These are phyloP conservation scores for Patella depressa DNA, from an alignment of 2,888 invertebrate genomes.

Conservation along the genomic window DNA sequence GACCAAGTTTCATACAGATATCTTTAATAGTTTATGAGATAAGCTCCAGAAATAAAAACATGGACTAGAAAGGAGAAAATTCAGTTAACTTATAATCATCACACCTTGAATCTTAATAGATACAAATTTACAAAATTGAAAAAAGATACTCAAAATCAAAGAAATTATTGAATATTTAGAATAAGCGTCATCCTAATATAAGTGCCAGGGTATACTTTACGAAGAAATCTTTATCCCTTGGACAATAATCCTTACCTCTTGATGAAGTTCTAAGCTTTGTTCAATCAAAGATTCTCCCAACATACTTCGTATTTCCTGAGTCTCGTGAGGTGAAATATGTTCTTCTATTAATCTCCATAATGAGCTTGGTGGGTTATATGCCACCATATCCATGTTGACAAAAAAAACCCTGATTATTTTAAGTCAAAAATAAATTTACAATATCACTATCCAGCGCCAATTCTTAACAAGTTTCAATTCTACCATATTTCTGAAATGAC, in stretches of 20 bases:
- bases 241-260: constrained; percentile 55
- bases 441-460: too few species aligned
- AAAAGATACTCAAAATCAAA: neutral
- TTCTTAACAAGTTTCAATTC: too few species aligned
- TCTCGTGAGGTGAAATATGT: constrained; percentile 61
- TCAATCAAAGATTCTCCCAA: constrained; percentile 67
- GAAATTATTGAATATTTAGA: neutral
- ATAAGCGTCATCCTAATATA: too few species aligned
- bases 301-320: constrained; percentile 65
- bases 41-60: too few species aligned
- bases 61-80: too few species aligned
- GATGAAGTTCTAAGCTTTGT: constrained; percentile 66
- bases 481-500: too few species aligned
- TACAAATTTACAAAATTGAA: neutral
- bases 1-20: too few species aligned
- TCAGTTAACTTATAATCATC: too few species aligned
- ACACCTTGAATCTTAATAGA: too few species aligned
- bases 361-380: constrained; percentile 66
- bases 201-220: neutral
- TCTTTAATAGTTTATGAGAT: too few species aligned
- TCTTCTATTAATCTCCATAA: constrained; percentile 68
- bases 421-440: too few species aligned
- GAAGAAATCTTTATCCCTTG: neutral
- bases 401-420: neutral
- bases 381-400: constrained; percentile 35